Base-by-base conservation (phyloP, 2,113 vertebrate genomes). In the Lycocorax pyrrhopterus region DNA sequence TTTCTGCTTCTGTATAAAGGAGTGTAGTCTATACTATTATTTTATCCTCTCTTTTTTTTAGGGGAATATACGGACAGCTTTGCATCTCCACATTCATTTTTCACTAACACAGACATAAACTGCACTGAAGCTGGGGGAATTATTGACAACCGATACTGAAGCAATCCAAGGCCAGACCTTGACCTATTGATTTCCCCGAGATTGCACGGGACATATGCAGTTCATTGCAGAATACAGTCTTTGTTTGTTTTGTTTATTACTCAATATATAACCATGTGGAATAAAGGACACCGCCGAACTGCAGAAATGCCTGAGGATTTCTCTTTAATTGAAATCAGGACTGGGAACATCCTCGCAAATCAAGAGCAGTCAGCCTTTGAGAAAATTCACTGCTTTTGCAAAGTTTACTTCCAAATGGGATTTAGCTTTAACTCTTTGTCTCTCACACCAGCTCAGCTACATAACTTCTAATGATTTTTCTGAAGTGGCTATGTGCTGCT, bases 271-370 rank as follows among this genome's bases (percentile, higher is more conserved):
- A 90, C 80, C 68, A 89, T 47, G 83, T 84, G 77, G 92, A 87
- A 96, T 82, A 90, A 96, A 95, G 88, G 94, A 86, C 73, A 75
- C 39, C 2, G 3, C 72, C 4, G 1, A 84, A 80, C 49, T 72
- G 83, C 69, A 95, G 86, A 95, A 96, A 93, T 44, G 90, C 94
- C 86, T 56, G 62, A 96, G 92, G 93, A 96, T 92, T 95, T 96
- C 93, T 95, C 82, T 84, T 95, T 97, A 96, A 97, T 94, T 97
- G 93, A 97, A 96, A 95, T 95, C 93, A 96, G 88, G 66, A 51
- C 69, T 87, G 69, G 52, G 59, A 72, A 85, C 66, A 69, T 89
- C 95, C 69, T 90, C 58, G 16, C 81, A 90, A 85, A 76, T 95
- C 77, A 90, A 62, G 47, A 52, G 63, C 73, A 81, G 74, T 30